A percentile compares a stretch with the other conserved stretches of the same genome.
Evolutionary conservation across 2,888 invertebrate genomes (phyloP).

Genomic region (Synanthedon vespiformis): DNA sequence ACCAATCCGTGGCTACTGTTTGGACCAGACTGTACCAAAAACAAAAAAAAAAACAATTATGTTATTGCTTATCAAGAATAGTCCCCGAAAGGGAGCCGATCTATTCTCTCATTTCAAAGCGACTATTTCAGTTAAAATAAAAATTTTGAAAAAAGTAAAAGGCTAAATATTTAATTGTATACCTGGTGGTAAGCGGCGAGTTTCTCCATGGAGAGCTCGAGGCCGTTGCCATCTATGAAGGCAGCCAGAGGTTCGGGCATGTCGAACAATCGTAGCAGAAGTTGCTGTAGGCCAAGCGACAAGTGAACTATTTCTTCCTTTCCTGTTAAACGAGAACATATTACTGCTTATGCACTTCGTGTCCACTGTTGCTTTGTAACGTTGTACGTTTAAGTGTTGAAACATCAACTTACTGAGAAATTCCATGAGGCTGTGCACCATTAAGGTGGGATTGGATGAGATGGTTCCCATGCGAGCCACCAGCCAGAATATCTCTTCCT

Average conservation of each 20-base stretch:
- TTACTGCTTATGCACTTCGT: too few relatives aligned
- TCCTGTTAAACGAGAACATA: conserved; percentile 14
- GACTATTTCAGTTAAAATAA: background rate
- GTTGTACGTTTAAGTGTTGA: too few relatives aligned
- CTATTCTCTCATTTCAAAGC: too few relatives aligned
- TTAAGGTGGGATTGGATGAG: conserved; percentile 79
- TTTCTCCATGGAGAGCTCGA: conserved; percentile 82
- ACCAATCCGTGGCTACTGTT: conserved; percentile 77
- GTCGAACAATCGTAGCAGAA: conserved; percentile 83
- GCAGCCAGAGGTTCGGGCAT: conserved; percentile 79
- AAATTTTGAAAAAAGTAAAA: too few relatives aligned
- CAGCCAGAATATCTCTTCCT: conserved; percentile 89
- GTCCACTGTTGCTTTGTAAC: too few relatives aligned
- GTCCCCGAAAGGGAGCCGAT: too few relatives aligned
- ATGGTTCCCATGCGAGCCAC: conserved; percentile 81
- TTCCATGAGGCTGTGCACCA: conserved; percentile 82
- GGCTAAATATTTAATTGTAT: background rate
- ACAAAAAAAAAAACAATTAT: too few relatives aligned
- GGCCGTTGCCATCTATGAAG: conserved; percentile 81
- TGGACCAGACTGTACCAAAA: conserved; percentile 67
- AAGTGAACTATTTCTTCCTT: conserved; percentile 59
- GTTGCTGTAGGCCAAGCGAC: conserved; percentile 89
- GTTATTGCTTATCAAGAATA: too few relatives aligned
- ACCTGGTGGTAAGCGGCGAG: conserved; percentile 79
- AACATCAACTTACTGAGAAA: conserved; percentile 68